Evolutionary conservation across 2,888 invertebrate genomes (phyloP).

Genomic region (Eudasyphora cyanicolor): DNA sequence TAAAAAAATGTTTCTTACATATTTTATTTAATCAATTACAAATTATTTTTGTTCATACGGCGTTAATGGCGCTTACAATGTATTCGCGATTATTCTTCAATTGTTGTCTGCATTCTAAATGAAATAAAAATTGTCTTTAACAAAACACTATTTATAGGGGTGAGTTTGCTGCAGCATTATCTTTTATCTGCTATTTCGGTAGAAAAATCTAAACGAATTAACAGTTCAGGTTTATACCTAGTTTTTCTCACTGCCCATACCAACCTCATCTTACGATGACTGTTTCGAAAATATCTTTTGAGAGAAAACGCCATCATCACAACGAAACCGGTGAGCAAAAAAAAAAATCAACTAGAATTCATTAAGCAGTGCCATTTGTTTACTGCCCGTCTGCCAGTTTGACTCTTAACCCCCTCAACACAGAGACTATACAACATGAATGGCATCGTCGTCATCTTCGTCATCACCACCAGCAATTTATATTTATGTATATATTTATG

Average conservation of each 20-base stretch:
- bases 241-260: neutral
- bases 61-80: too few relatives aligned
- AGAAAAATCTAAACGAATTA: neutral
- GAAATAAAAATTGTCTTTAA: too few relatives aligned
- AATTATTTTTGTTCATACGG: too few relatives aligned
- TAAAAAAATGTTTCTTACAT: too few relatives aligned
- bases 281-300: neutral
- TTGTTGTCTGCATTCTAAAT: too few relatives aligned
- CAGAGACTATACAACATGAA: neutral
- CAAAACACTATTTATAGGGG: too few relatives aligned
- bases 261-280: neutral
- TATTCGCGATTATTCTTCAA: too few relatives aligned
- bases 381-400: neutral
- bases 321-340: neutral
- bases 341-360: neutral
- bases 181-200: too few relatives aligned
- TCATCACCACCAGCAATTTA: neutral
- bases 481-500: neutral
- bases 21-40: too few relatives aligned
- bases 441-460: slow-evolving; percentile 5
- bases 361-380: neutral
- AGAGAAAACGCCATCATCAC: neutral
- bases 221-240: too few relatives aligned
- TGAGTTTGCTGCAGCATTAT: too few relatives aligned
- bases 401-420: neutral